Percentiles rank a stretch among this genome's conserved stretches.
These are phyloP conservation scores for Branchellion lobata DNA, from an alignment of 2,888 invertebrate genomes.

Conservation along the genomic window DNA sequence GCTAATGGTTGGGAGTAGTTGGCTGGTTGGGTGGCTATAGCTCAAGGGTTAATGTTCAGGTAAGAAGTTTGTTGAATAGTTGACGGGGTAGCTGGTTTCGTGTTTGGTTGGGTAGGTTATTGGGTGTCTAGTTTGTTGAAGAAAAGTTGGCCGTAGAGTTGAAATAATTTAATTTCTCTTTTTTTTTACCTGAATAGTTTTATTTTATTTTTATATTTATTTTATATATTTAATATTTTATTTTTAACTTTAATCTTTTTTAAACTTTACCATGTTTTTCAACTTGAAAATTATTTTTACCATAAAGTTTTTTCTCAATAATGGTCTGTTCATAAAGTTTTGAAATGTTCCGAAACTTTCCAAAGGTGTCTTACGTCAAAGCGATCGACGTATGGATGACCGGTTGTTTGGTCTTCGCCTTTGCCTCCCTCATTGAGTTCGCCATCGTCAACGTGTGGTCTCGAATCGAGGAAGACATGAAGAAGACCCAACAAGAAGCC, in stretches of 20 bases:
- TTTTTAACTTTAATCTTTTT: neutral
- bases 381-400: constrained; percentile 69
- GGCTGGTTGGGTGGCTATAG: neutral
- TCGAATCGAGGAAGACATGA: constrained; percentile 48
- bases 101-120: neutral
- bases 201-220: too few relatives aligned
- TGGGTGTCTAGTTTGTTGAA: too few relatives aligned
- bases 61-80: neutral
- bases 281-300: constrained; percentile 91
- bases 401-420: constrained; percentile 53
- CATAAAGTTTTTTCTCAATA: too few relatives aligned
- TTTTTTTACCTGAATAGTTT: too few relatives aligned
- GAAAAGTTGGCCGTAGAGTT: too few relatives aligned
- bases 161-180: too few relatives aligned
- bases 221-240: neutral
- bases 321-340: too few relatives aligned
- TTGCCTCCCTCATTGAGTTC: constrained; percentile 54
- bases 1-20: neutral
- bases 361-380: constrained; percentile 76
- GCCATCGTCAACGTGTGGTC: constrained; percentile 55
- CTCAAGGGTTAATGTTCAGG: neutral
- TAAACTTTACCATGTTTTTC: constrained; percentile 63
- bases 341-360: neutral
- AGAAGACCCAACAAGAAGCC: constrained; percentile 24
- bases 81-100: neutral